Evolutionary conservation across 2,113 vertebrate genomes (phyloP).

Genomic region (Camarhynchus parvulus): DNA sequence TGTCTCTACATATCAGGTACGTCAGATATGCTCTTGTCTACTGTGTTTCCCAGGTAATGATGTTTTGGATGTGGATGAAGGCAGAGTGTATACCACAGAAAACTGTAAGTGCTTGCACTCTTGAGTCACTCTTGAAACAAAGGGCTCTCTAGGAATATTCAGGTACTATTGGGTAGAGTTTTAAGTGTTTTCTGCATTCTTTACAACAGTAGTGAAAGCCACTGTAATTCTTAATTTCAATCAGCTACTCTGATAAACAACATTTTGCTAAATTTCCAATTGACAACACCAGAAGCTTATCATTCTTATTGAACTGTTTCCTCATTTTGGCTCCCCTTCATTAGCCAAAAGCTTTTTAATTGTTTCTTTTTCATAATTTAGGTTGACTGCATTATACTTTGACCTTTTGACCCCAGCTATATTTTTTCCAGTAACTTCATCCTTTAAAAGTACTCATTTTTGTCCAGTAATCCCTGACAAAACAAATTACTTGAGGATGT

Average conservation of each 20-base stretch:
- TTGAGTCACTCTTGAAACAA: not conserved
- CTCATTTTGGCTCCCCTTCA: not conserved
- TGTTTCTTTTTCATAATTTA: not conserved
- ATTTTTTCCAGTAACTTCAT: not conserved
- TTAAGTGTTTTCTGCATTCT: not conserved
- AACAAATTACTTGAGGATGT: not conserved
- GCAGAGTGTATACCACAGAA: not conserved
- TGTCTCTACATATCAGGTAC: slow-evolving; percentile 97
- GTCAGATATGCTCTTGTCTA: slow-evolving; percentile 63
- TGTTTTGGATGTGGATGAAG: slow-evolving; percentile 31
- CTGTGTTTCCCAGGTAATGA: not conserved
- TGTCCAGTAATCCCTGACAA: not conserved
- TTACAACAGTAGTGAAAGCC: not conserved
- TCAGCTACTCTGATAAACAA: not conserved
- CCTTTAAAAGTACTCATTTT: slow-evolving; percentile 9
- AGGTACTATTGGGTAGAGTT: not conserved
- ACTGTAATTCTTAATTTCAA: not conserved
- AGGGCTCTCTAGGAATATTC: not conserved
- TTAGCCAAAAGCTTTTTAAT: not conserved
- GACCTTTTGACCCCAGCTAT: not conserved
- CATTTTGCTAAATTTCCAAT: not conserved
- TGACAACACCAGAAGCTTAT: not conserved
- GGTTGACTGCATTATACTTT: not conserved
- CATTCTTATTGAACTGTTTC: not conserved
- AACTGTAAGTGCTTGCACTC: not conserved